phyloP scores from a whole-genome alignment of 2,113 vertebrate genomes.

The Muntiacus muntjak region DNA sequence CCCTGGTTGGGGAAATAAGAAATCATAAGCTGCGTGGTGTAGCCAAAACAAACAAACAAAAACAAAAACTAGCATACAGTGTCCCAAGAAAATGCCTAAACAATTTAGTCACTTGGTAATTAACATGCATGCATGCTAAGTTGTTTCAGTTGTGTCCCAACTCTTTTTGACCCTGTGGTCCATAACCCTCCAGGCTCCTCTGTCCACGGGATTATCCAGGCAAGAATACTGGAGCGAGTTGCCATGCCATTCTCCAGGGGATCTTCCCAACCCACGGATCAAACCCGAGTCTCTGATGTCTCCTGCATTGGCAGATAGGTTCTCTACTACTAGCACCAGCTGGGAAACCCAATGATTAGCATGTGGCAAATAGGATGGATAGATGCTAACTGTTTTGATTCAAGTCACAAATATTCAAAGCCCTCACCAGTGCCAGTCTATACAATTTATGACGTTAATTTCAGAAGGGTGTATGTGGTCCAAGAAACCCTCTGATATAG shows the following conservation, averaged over 20 bases:
- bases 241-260: background rate
- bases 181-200: background rate
- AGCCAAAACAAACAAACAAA: background rate
- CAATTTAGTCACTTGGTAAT: background rate
- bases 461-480: background rate
- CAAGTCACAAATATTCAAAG: background rate
- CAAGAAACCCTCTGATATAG: background rate
- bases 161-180: background rate
- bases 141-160: background rate
- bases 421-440: no score
- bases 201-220: background rate
- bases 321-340: background rate
- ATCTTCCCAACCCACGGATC: background rate
- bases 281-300: background rate
- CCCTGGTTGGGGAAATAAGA: background rate
- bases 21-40: background rate
- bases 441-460: background rate
- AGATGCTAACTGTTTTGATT: constrained; percentile 19
- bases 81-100: background rate
- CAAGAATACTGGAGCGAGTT: background rate
- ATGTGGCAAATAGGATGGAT: background rate
- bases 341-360: background rate
- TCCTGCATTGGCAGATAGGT: background rate
- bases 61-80: background rate
- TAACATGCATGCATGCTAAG: background rate